A percentile compares a stretch with the other conserved stretches of the same genome.
Conservation (phyloP, 2,113 vertebrate species). For the Oceanites oceanicus region DNA sequence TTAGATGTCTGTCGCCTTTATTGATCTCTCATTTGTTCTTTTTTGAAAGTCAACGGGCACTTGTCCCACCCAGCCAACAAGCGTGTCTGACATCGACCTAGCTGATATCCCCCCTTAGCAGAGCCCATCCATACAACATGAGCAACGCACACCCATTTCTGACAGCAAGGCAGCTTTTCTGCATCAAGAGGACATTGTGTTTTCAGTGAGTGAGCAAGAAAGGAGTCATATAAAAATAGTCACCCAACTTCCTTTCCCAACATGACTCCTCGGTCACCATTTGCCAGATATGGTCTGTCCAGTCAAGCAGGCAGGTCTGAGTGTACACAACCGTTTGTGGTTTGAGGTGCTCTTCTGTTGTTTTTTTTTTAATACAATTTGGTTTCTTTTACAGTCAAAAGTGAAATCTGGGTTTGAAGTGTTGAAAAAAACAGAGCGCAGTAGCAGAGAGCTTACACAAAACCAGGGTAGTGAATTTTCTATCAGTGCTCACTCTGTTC, state of each 20-base stretch:
- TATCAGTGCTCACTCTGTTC: background rate
- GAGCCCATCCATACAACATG: accelerated
- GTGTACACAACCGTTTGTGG: background rate
- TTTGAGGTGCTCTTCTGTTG: background rate
- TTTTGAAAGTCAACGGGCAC: background rate
- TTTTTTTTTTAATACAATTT: background rate
- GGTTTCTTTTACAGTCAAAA: background rate
- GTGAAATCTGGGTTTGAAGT: background rate
- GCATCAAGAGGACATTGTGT: background rate
- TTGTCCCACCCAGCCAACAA: background rate
- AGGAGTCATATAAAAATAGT: background rate
- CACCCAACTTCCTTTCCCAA: background rate
- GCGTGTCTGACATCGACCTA: accelerated
- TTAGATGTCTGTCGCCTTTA: background rate
- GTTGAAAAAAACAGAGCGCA: background rate
- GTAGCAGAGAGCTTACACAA: background rate
- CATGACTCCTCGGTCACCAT: accelerated
- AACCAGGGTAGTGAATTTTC: accelerated
- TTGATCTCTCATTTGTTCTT: background rate
- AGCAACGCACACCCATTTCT: background rate
- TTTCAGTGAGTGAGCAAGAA: background rate
- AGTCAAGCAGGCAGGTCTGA: background rate
- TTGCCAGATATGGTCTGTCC: background rate
- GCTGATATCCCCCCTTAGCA: background rate
- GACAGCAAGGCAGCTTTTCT: background rate